A percentile compares a stretch with the other conserved stretches of the same genome.
Evolutionary conservation across 2,113 vertebrate species (phyloP).

Genomic region (Paratilapia polleni): DNA sequence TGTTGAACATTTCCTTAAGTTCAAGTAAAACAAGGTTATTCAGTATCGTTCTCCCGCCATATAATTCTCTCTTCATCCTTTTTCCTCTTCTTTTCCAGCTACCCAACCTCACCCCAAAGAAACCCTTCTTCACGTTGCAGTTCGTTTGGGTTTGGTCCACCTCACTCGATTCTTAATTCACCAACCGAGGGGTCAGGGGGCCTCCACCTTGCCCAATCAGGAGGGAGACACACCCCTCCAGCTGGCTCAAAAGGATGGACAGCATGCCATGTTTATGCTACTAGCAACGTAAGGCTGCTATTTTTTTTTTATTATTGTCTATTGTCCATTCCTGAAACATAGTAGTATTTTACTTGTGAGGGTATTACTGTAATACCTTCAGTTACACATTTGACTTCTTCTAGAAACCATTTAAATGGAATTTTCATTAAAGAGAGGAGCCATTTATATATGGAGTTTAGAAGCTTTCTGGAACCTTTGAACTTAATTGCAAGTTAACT

Average conservation of each 20-base stretch:
- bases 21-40: neutral
- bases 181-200: constrained; percentile 80
- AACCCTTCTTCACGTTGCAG: constrained; percentile 84
- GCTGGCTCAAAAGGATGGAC: constrained; percentile 77
- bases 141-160: constrained; percentile 83
- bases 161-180: constrained; percentile 83
- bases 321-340: neutral
- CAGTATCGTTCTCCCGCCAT: neutral
- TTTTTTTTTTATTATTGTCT: neutral
- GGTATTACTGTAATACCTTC: neutral
- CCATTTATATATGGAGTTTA: too few relatives aligned
- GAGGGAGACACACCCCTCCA: constrained; percentile 82
- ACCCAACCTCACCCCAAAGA: constrained; percentile 78
- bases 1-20: neutral
- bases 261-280: constrained; percentile 68
- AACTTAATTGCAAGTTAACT: neutral
- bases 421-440: too few relatives aligned
- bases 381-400: too few relatives aligned
- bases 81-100: constrained; percentile 15
- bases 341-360: neutral
- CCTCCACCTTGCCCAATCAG: constrained; percentile 77
- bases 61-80: neutral
- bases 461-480: too few relatives aligned
- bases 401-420: too few relatives aligned
- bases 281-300: constrained; percentile 80